Percentiles rank a stretch among this genome's conserved stretches.
These are phyloP conservation scores for Caranx ignobilis DNA, from an alignment of 2,113 vertebrate genomes.

Conservation along the genomic window DNA sequence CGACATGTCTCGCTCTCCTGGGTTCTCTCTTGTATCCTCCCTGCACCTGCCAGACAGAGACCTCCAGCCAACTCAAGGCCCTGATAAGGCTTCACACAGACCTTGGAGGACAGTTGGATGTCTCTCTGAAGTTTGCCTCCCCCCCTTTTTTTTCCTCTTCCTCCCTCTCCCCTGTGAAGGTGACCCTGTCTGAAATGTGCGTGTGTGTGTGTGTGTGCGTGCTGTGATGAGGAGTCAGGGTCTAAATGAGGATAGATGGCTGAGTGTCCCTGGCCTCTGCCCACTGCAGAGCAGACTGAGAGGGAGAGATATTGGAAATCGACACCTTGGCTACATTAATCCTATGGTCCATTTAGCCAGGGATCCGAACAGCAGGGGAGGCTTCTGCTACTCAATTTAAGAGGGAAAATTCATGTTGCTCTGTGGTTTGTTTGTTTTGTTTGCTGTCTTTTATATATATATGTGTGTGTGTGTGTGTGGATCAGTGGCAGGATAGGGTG, in stretches of 20 bases:
- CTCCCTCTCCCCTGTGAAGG: constrained; percentile 71
- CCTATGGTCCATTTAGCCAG: constrained; percentile 82
- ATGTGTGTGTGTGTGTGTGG: constrained; percentile 22
- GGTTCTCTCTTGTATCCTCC: constrained; percentile 44
- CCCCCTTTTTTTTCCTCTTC: constrained; percentile 17
- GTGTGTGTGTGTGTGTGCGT: constrained; percentile 38
- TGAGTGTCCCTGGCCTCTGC: constrained; percentile 76
- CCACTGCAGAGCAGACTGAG: constrained; percentile 64
- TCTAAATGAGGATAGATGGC: constrained; percentile 83
- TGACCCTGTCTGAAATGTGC: constrained; percentile 65
- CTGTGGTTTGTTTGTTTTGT: constrained; percentile 47
- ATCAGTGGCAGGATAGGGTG: constrained; percentile 39
- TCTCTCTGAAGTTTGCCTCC: constrained; percentile 70
- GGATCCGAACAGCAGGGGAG: constrained; percentile 55
- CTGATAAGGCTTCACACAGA: constrained; percentile 67
- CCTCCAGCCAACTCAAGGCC: constrained; percentile 65
- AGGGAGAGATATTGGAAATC: constrained; percentile 81
- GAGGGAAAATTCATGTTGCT: constrained; percentile 62
- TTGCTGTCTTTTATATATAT: constrained; percentile 5
- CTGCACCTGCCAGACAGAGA: constrained; percentile 64
- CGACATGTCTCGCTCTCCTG: constrained; percentile 36
- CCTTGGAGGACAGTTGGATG: constrained; percentile 65
- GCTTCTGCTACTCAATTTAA: constrained; percentile 69
- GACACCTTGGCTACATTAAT: constrained; percentile 82
- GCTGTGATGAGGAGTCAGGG: constrained; percentile 75